Percentiles rank a stretch among this genome's conserved stretches.
These are phyloP conservation scores for Rhagonycha fulva DNA, from an alignment of 2,888 invertebrate genomes.

Conservation along the genomic window DNA sequence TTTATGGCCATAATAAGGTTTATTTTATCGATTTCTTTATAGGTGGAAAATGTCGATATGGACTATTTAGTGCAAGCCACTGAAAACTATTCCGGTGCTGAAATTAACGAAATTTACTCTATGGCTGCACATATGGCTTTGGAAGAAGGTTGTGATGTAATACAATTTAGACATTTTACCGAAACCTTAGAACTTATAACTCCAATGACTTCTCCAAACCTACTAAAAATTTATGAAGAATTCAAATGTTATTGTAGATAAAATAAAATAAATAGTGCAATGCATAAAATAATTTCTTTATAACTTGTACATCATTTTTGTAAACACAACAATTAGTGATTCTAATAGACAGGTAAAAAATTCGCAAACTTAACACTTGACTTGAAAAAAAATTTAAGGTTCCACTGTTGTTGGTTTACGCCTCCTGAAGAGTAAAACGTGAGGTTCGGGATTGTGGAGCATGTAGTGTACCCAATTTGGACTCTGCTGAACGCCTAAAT, in stretches of 20 bases:
- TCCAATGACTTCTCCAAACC: slow-evolving; percentile 75
- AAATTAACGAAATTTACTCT: slow-evolving; percentile 86
- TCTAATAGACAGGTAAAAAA: neutral
- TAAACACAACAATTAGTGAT: neutral
- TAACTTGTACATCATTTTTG: neutral
- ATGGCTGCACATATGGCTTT: slow-evolving; percentile 89
- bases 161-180: slow-evolving; percentile 74
- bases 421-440: slow-evolving; percentile 80
- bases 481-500: slow-evolving; percentile 92
- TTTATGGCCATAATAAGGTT: neutral
- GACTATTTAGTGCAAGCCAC: slow-evolving; percentile 71
- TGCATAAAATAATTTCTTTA: neutral
- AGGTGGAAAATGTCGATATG: slow-evolving; percentile 64
- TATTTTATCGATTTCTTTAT: slow-evolving; percentile 20
- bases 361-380: neutral
- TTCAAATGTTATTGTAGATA: neutral
- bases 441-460: slow-evolving; percentile 91
- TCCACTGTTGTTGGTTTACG: slow-evolving; percentile 36
- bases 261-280: neutral
- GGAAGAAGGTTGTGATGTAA: slow-evolving; percentile 68
- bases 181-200: slow-evolving; percentile 70
- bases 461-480: slow-evolving; percentile 90
- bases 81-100: slow-evolving; percentile 91
- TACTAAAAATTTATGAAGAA: slow-evolving; percentile 70
- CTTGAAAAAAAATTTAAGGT: neutral